Evolutionary conservation across 1,140 invertebrate genomes (phyloP).

Genomic region (Pectinophora gossypiella): DNA sequence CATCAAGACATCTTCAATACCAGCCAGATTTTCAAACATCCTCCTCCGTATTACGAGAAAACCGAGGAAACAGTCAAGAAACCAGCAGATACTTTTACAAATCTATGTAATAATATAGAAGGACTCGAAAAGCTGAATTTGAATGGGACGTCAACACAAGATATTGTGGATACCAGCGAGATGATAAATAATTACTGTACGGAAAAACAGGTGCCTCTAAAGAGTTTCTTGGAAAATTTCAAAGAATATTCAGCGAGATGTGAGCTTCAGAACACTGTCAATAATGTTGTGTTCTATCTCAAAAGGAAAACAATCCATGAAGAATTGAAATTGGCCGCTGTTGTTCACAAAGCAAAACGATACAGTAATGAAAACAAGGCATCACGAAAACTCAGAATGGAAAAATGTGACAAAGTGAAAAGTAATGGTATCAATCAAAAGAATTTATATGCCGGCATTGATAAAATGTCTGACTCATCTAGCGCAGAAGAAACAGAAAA

Average conservation of each 20-base stretch:
- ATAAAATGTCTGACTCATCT: too few species aligned
- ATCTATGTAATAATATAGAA: too few species aligned
- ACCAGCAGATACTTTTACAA: too few species aligned
- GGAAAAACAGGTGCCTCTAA: slow-evolving; percentile 19
- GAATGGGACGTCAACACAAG: slow-evolving; percentile 12
- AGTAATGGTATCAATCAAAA: too few species aligned
- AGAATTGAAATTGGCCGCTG: slow-evolving; percentile 20
- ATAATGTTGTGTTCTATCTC: slow-evolving; percentile 28
- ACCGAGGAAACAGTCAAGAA: background rate
- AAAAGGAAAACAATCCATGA: slow-evolving; percentile 23
- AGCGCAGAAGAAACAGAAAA: too few species aligned
- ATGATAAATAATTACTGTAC: slow-evolving; percentile 32
- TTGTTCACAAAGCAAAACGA: background rate
- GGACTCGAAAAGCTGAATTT: too few species aligned
- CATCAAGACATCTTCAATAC: background rate
- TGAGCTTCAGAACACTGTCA: slow-evolving; percentile 16
- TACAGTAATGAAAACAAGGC: too few species aligned
- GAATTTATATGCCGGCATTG: too few species aligned
- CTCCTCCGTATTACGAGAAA: background rate
- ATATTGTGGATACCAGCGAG: slow-evolving; percentile 28
- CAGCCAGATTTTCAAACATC: background rate
- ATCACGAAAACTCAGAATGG: too few species aligned
- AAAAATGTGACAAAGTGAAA: too few species aligned
- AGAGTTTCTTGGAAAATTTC: slow-evolving; percentile 28
- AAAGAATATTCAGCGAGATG: slow-evolving; percentile 25